A percentile compares a stretch with the other conserved stretches of the same genome.
These are phyloP conservation scores for Gerris lacustris DNA, from an alignment of 2,888 invertebrate genomes.

Conservation along the genomic window DNA sequence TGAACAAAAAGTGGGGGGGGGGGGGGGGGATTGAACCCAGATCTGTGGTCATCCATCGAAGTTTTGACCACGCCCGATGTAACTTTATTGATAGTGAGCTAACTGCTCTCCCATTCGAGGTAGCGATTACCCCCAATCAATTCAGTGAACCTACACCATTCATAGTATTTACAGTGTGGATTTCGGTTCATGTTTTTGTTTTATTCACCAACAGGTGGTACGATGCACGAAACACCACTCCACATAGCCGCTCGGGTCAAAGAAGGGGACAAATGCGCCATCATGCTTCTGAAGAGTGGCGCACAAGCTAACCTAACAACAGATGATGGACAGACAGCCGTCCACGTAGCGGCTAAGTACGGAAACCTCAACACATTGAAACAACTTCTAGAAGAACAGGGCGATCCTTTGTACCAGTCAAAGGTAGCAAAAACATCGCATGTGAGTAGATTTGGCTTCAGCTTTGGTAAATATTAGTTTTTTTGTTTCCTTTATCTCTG, in stretches of 20 bases:
- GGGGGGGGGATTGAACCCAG: too few relatives aligned
- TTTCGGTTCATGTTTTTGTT: too few relatives aligned
- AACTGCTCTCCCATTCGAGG: too few relatives aligned
- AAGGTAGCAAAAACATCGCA: slow-evolving; percentile 49
- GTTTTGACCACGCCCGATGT: too few relatives aligned
- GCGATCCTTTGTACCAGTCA: slow-evolving; percentile 81
- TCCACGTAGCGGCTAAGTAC: slow-evolving; percentile 87
- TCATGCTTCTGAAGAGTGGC: slow-evolving; percentile 95
- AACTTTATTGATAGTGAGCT: too few relatives aligned
- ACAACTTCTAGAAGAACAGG: slow-evolving; percentile 82
- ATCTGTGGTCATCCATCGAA: too few relatives aligned
- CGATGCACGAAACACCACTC: slow-evolving; percentile 82
- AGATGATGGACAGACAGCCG: slow-evolving; percentile 91
- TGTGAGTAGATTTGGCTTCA: neutral
- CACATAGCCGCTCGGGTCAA: slow-evolving; percentile 92
- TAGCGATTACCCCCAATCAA: too few relatives aligned
- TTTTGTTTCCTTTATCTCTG: neutral
- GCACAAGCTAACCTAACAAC: slow-evolving; percentile 91
- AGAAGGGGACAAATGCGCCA: slow-evolving; percentile 83
- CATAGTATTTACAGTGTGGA: too few relatives aligned
- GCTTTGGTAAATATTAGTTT: neutral
- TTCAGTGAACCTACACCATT: too few relatives aligned
- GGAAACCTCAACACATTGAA: slow-evolving; percentile 79
- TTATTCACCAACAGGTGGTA: slow-evolving; percentile 48
- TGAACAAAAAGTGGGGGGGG: too few relatives aligned